phyloP scores from a whole-genome alignment of 1,140 invertebrate genomes.

The Drosophila melanogaster region Release_6_plus_ISO1_MT NC_004354.4:10364501-10365000 shows the following conservation, averaged over 20 bases:
- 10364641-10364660: background rate
- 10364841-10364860: conserved; percentile 36
- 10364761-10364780: background rate
- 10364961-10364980: background rate
- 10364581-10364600: no score
- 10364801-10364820: background rate
- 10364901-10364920: conserved; percentile 33
- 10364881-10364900: conserved; percentile 30
- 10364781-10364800: background rate
- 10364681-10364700: background rate
- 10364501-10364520: no score
- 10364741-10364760: background rate
- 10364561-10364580: no score
- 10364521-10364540: no score
- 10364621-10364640: background rate
- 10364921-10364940: conserved; percentile 7
- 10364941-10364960: background rate
- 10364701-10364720: background rate
- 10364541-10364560: no score
- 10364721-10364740: background rate
- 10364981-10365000: background rate
- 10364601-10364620: background rate
- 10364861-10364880: conserved; percentile 36
- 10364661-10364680: background rate
- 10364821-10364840: conserved; percentile 25